Evolutionary conservation across 2,888 invertebrate genomes (phyloP), one percentile per base, ranked within the genome.

Genomic region (Reticulitermes lucifugus): DNA sequence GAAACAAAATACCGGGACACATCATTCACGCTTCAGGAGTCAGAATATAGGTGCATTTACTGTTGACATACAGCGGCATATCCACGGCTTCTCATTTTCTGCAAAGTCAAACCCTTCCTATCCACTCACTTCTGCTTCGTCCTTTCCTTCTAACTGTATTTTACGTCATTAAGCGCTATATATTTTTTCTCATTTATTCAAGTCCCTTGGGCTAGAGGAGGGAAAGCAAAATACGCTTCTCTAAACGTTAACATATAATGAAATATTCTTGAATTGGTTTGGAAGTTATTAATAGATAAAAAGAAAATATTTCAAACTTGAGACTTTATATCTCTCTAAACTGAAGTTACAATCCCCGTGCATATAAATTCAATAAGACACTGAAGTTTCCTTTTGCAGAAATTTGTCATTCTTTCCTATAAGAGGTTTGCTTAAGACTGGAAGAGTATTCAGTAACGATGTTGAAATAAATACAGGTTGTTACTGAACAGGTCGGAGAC

Each of bases 111-210:
- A 1, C 71, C 35, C 75, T 21, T 9, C 43, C 5, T 43, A 46
- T 75, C 75, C 43, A 75, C 35, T 43, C 18, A 75, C 35, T 75
- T 75, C n/a, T 18, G 4, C 43, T n/a, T 71, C n/a, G 21, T 75
- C n/a, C 21, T 75, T 43, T 43, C 12, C 75, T 18, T 75, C 21
- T 9, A n/a, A 60, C 25, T 25, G 43, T 14, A 10, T 43, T 43
- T 75, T 43, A 71, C 18, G 71, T 71, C 71, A 6, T 43, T 75
- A 41, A 43, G 43, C 75, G 75, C 35, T 3, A 43, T 75, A 75
- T 75, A 18, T 46, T 35, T 25, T 71, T 29, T 25, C 75, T 46
- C 21, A 46, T 75, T 75, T 75, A 75, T 75, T 46, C 46, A 75
- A 43, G 2, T 75, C 21, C 46, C 75, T 75, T 9, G 71, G n/a